These are phyloP conservation scores for Brachionus angularis DNA, from an alignment of 1,140 invertebrate species.

Conservation along the genomic window DNA sequence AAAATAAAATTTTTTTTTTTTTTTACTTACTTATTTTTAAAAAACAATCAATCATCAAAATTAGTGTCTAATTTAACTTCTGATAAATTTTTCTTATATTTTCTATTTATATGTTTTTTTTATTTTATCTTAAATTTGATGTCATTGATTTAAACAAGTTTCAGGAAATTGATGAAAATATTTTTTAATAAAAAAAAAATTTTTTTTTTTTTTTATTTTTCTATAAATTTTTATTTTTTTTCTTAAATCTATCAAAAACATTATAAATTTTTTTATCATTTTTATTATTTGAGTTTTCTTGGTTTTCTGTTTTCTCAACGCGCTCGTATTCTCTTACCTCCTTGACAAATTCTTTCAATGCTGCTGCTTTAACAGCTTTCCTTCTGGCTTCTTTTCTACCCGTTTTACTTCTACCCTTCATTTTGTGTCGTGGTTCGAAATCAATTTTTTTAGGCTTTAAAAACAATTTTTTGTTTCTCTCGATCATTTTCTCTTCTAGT, in stretches of 20 bases:
- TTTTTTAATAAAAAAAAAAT: background rate
- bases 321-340: constrained; percentile 20
- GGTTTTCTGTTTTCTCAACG: background rate
- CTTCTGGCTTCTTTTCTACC: constrained; percentile 71
- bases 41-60: too few relatives aligned
- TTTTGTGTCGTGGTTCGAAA: constrained; percentile 69
- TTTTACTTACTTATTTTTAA: too few relatives aligned
- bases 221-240: constrained; percentile 11
- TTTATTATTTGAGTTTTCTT: background rate
- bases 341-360: constrained; percentile 28
- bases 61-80: too few relatives aligned
- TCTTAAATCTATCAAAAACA: constrained; percentile 37
- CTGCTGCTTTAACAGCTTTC: constrained; percentile 68
- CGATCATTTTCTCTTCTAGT: constrained; percentile 31
- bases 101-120: too few relatives aligned
- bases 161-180: too few relatives aligned
- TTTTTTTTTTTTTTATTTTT: background rate
- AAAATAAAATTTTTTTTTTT: too few relatives aligned
- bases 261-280: constrained; percentile 11
- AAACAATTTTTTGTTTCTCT: constrained; percentile 60
- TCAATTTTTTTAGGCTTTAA: constrained; percentile 73
- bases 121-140: too few relatives aligned
- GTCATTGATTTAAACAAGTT: too few relatives aligned
- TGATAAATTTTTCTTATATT: too few relatives aligned
- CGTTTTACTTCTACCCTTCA: constrained; percentile 72